Evolutionary conservation across 2,888 invertebrate genomes (phyloP).

Genomic region (Drosophila kambysellisi): DNA sequence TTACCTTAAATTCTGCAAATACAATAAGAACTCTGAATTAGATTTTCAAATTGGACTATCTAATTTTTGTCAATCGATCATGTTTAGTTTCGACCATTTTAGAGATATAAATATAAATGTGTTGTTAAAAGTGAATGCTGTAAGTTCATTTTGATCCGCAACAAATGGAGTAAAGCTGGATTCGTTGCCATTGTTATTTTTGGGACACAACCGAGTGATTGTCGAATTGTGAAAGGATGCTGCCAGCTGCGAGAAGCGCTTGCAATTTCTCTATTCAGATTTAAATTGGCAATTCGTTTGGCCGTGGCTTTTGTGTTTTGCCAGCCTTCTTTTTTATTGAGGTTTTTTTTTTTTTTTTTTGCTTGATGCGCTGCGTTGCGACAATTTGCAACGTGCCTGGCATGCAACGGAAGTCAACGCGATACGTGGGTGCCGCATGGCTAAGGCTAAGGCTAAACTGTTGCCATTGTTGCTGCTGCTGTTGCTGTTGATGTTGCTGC

Average conservation of each 20-base stretch:
- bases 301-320: constrained; percentile 65
- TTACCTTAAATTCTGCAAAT: not conserved
- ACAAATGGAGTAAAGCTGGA: not conserved
- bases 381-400: constrained; percentile 78
- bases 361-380: constrained; percentile 60
- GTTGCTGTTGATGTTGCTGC: constrained; percentile 18
- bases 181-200: constrained; percentile 47
- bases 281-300: constrained; percentile 78
- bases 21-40: not conserved
- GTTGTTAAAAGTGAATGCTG: not conserved
- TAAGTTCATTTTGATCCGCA: not conserved
- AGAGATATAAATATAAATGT: not conserved
- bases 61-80: not conserved
- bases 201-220: constrained; percentile 62
- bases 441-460: constrained; percentile 46
- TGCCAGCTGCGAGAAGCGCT: constrained; percentile 25
- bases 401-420: constrained; percentile 75
- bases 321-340: not conserved
- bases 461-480: constrained; percentile 38
- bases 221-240: constrained; percentile 69
- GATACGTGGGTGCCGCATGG: constrained; percentile 67
- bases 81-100: no score
- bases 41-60: not conserved
- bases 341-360: not conserved
- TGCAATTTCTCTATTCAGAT: constrained; percentile 80